phyloP scores from a whole-genome alignment of 2,888 invertebrate genomes.

The Platycheirus rosarum region DNA sequence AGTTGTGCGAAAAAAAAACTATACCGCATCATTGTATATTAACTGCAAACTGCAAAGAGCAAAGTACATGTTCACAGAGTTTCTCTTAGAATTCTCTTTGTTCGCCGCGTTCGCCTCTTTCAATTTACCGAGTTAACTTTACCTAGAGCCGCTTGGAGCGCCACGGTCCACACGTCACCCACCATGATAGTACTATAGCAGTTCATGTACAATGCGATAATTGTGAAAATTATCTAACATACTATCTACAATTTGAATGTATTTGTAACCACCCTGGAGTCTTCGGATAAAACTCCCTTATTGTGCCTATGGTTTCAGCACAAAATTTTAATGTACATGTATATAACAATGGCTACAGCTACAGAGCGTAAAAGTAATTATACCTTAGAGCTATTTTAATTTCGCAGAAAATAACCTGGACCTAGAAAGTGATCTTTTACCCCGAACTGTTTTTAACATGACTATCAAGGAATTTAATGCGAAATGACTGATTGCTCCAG shows the following conservation, averaged over 20 bases:
- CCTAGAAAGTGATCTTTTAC: slow-evolving; percentile 65
- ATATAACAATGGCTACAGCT: not conserved
- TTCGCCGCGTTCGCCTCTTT: too few relatives aligned
- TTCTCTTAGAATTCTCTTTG: too few relatives aligned
- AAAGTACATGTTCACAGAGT: too few relatives aligned
- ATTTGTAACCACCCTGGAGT: slow-evolving; percentile 49
- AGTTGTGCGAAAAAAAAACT: too few relatives aligned
- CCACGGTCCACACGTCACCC: too few relatives aligned
- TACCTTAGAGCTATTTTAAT: slow-evolving; percentile 72
- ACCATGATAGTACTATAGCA: too few relatives aligned
- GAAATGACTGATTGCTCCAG: slow-evolving; percentile 59
- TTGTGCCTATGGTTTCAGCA: slow-evolving; percentile 12
- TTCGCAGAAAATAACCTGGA: slow-evolving; percentile 67
- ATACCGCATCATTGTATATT: too few relatives aligned
- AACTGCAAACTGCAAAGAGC: too few relatives aligned
- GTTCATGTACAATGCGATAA: slow-evolving; percentile 30
- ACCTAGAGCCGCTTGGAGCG: too few relatives aligned
- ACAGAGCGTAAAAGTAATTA: slow-evolving; percentile 62
- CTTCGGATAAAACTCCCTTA: slow-evolving; percentile 19
- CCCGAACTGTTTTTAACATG: slow-evolving; percentile 71
- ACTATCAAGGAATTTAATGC: slow-evolving; percentile 72
- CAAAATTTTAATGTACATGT: slow-evolving; percentile 30
- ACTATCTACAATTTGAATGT: too few relatives aligned
- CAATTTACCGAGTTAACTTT: too few relatives aligned
- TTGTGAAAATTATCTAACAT: slow-evolving; percentile 29